A percentile compares a stretch with the other conserved stretches of the same genome.
These are phyloP conservation scores for Desoria tigrina DNA, from an alignment of 2,888 invertebrate genomes.

Conservation along the genomic window DNA sequence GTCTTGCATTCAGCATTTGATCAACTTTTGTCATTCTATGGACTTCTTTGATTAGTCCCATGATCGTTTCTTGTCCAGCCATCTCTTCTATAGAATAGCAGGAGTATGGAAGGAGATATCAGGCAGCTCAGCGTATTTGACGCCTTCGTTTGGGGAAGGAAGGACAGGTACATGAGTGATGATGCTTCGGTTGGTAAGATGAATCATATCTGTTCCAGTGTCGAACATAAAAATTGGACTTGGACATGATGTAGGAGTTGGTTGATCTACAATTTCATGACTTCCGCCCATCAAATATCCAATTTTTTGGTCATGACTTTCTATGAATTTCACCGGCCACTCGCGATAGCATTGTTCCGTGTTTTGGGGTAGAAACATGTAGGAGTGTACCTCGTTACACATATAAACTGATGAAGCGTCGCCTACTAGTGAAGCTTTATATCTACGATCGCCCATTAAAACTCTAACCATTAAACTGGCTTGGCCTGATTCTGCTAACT, in stretches of 20 bases:
- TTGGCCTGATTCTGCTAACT: constrained; percentile 9
- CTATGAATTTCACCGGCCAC: not conserved
- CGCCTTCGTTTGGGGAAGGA: not conserved
- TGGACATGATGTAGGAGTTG: not conserved
- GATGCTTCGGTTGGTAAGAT: not conserved
- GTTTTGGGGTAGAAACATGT: not conserved
- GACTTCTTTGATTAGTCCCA: not conserved
- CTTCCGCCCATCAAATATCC: not conserved
- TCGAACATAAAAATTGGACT: not conserved
- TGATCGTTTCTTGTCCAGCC: not conserved
- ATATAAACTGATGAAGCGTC: not conserved
- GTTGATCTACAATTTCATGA: not conserved
- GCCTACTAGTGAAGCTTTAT: not conserved
- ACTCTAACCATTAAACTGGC: not conserved
- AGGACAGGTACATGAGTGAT: not conserved
- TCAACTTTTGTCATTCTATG: not conserved
- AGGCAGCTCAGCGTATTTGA: not conserved
- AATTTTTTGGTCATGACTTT: not conserved
- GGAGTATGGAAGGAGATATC: not conserved
- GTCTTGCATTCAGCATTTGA: not conserved
- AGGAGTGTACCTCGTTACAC: not conserved
- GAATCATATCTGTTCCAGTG: not conserved
- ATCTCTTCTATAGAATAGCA: constrained; percentile 3
- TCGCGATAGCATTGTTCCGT: not conserved
- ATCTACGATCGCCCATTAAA: constrained; percentile 2